Evolutionary conservation across 2,113 vertebrate species (phyloP).

Genomic region (Eulemur macaco): DNA sequence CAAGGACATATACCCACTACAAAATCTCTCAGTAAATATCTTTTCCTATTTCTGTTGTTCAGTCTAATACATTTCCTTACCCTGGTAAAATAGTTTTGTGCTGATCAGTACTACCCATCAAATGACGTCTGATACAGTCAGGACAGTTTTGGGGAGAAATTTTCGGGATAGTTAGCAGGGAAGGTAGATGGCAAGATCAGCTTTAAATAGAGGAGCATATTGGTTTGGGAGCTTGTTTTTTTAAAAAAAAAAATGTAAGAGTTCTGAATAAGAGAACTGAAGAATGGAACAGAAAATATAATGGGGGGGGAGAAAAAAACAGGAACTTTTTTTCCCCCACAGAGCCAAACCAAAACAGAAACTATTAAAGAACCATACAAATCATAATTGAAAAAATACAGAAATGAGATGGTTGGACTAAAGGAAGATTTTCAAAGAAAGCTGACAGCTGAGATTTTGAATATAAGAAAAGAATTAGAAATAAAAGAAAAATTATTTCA

Average conservation of each 20-base stretch:
- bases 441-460: neutral
- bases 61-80: neutral
- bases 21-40: neutral
- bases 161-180: neutral
- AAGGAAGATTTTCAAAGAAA: neutral
- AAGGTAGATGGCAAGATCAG: neutral
- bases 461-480: neutral
- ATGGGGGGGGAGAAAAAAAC: neutral
- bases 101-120: neutral
- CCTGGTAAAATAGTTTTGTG: neutral
- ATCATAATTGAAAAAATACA: neutral
- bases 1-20: neutral
- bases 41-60: constrained; percentile 18
- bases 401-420: neutral
- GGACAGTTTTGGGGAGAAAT: neutral
- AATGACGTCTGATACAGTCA: neutral
- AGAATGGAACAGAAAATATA: neutral
- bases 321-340: neutral
- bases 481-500: neutral
- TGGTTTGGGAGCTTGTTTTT: neutral
- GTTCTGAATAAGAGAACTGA: neutral
- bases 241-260: neutral
- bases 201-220: neutral
- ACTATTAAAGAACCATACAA: neutral
- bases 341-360: neutral